Base-by-base conservation (phyloP, 2,113 vertebrate genomes). In the Phasianus colchicus region DNA sequence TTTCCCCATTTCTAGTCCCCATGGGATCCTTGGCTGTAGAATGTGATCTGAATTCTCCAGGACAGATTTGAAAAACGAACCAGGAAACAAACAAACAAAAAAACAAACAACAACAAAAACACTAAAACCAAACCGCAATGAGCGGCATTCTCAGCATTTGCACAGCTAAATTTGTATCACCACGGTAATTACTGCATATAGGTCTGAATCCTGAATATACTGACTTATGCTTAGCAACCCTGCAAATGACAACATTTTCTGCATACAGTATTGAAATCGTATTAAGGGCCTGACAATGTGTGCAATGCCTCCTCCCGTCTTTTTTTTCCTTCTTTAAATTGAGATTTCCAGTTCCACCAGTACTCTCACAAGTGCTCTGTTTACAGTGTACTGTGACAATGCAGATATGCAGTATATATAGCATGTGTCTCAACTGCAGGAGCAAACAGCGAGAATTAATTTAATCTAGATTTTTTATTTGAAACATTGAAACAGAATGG, bases 321-420 rank as follows among this genome's bases (percentile, higher is more conserved):
- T 60, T 19, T 6, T 16, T 17, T 16, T 48, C 24, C 55, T 66
- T 5, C 40, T 42, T 61, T 55, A 87, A 66, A 29, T 61, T 84
- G 38, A 38, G 13, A 54, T 73, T 87, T 89, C 78, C 66, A 73
- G 0, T 66, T 82, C 18, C 63, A 85, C 13, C 40, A 61, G 3
- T n/a, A 30, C 52, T 16, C 15, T 54, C 52, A 30, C 27, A 76
- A 72, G 57, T 36, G 25, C 10, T 69, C 10, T 18, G 30, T 18
- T 10, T 5, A 6, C 4, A 71, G 22, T 32, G 72, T 20, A 36
- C 15, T 2, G 14, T 1, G 17, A 50, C 6, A 10, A 67, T 34
- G 66, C 7, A 65, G 5, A 9, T 4, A 69, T 0, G 1, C 1
- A 3, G 30, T 8, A 2, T 19, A 0, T 34, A 34, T 1, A 67